phyloP scores from a whole-genome alignment of 2,888 invertebrate genomes.

The Drosophila niveifrons region DNA sequence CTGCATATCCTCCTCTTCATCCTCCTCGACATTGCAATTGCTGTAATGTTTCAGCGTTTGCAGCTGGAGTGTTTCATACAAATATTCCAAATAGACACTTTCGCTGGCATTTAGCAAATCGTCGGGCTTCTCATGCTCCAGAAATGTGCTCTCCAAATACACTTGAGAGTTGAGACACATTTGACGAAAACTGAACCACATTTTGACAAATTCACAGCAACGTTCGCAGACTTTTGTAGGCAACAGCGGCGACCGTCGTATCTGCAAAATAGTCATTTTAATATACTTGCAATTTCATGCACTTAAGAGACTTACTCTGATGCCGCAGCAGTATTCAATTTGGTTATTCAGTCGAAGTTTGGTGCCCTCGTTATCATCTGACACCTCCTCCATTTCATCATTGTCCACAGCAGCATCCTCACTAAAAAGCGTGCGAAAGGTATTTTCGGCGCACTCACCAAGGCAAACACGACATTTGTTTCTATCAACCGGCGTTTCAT shows the following conservation, averaged over 20 bases:
- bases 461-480: constrained; percentile 44
- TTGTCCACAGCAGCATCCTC: constrained; percentile 2
- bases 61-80: constrained; percentile 56
- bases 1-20: constrained; percentile 9
- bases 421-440: constrained; percentile 39
- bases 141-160: constrained; percentile 66
- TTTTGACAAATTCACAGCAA: constrained; percentile 77
- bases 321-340: constrained; percentile 78
- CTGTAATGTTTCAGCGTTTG: constrained; percentile 1
- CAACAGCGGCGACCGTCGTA: constrained; percentile 51
- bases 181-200: constrained; percentile 82
- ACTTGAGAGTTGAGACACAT: constrained; percentile 82
- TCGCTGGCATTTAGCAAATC: constrained; percentile 48
- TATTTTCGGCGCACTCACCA: constrained; percentile 18
- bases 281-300: too few relatives aligned
- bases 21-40: neutral
- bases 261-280: constrained; percentile 14
- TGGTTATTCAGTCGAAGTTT: constrained; percentile 36
- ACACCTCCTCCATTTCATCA: neutral
- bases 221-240: constrained; percentile 76
- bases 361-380: neutral
- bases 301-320: constrained; percentile 54
- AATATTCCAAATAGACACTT: constrained; percentile 56
- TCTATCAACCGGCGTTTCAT: neutral
- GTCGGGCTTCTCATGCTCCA: constrained; percentile 30